These are phyloP conservation scores for Hormaphis cornu DNA, from an alignment of 1,140 invertebrate species.

Conservation along the genomic window DNA sequence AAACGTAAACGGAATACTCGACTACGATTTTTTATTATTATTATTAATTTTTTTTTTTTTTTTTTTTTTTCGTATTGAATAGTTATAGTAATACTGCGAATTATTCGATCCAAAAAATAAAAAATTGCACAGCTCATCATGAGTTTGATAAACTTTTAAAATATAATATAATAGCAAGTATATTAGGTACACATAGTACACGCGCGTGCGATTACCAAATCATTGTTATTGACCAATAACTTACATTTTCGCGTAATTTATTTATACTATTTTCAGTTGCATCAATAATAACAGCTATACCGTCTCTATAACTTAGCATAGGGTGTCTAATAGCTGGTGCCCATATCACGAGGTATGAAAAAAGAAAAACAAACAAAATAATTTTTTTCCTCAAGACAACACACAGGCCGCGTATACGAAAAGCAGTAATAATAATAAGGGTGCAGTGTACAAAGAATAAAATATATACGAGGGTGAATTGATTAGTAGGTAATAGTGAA, in stretches of 20 bases:
- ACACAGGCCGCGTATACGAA: not conserved
- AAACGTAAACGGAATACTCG: slow-evolving; percentile 7
- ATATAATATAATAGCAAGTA: not conserved
- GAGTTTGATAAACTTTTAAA: slow-evolving; percentile 18
- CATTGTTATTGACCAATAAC: no score
- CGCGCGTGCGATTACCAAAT: not conserved
- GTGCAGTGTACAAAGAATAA: not conserved
- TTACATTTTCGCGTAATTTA: no score
- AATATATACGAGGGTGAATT: not conserved
- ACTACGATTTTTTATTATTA: not conserved
- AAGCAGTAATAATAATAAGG: not conserved
- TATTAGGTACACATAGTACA: no score
- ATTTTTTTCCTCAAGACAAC: not conserved
- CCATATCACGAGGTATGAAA: no score
- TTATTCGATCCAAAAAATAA: slow-evolving; percentile 3
- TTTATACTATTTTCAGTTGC: no score
- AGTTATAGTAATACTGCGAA: slow-evolving; percentile 7
- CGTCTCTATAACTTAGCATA: no score
- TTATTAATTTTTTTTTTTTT: no score
- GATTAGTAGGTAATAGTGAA: not conserved
- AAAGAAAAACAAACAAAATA: no score
- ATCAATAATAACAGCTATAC: no score
- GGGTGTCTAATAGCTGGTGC: no score
- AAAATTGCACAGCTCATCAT: not conserved
- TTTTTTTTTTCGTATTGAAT: no score